These are phyloP conservation scores for Hemithea aestivaria DNA, from an alignment of 2,888 invertebrate species.

Conservation along the genomic window DNA sequence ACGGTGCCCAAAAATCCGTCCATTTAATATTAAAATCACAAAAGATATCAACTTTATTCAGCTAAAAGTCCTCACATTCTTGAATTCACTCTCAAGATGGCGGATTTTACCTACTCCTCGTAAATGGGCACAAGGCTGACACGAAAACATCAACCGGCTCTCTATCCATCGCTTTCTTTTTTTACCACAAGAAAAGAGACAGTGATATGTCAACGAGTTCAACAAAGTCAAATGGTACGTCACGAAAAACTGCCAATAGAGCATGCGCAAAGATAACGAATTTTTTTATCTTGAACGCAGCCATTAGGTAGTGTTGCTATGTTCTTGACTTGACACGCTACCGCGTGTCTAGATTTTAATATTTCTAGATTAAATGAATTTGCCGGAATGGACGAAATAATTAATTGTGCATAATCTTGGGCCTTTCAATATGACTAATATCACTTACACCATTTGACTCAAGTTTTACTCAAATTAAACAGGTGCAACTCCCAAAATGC, in stretches of 20 bases:
- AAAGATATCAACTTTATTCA: constrained; percentile 68
- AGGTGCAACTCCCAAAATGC: too few species aligned
- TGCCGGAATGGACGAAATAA: too few species aligned
- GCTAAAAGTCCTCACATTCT: constrained; percentile 79
- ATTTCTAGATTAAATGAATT: too few species aligned
- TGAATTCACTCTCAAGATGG: constrained; percentile 83
- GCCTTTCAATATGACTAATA: too few species aligned
- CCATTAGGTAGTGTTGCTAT: constrained; percentile 34
- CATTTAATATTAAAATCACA: constrained; percentile 72
- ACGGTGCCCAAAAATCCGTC: constrained; percentile 51
- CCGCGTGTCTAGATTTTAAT: too few species aligned
- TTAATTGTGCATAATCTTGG: too few species aligned
- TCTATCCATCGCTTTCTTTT: constrained; percentile 70
- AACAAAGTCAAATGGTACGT: constrained; percentile 59
- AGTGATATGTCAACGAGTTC: constrained; percentile 62
- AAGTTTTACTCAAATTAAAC: too few species aligned
- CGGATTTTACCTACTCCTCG: constrained; percentile 79
- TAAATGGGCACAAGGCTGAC: constrained; percentile 80
- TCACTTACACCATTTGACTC: too few species aligned
- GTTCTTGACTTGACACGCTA: too few species aligned
- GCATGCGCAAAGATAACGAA: constrained; percentile 62
- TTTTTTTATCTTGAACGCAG: constrained; percentile 54
- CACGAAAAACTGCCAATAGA: constrained; percentile 65
- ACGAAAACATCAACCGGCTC: constrained; percentile 78
- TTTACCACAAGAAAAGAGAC: constrained; percentile 56